These are phyloP conservation scores for Lasioglossum leucozonium DNA, from an alignment of 2,888 invertebrate genomes.

Conservation along the genomic window DNA sequence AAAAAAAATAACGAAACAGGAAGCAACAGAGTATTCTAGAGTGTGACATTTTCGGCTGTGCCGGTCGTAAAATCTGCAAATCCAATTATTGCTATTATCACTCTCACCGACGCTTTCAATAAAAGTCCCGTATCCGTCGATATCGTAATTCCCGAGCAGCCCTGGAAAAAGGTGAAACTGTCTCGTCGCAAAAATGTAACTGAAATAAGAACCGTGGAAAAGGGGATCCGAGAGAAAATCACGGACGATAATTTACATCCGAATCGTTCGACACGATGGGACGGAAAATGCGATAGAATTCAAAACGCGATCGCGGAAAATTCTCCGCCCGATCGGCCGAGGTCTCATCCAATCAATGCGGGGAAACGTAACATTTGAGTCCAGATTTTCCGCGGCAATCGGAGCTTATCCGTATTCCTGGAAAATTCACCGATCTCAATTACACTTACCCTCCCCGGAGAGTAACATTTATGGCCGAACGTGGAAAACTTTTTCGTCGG, in stretches of 20 bases:
- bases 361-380: conserved; percentile 11
- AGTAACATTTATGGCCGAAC: conserved; percentile 18
- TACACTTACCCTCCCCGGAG: conserved; percentile 23
- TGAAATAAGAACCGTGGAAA: background rate
- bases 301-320: conserved; percentile 52
- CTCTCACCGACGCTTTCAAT: background rate
- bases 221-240: conserved; percentile 14
- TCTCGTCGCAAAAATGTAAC: background rate
- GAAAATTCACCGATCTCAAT: conserved; percentile 48
- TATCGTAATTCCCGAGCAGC: background rate
- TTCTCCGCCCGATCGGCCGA: conserved; percentile 31
- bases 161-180: background rate
- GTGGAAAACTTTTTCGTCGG: conserved; percentile 11
- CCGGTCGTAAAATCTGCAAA: background rate
- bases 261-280: conserved; percentile 43
- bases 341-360: conserved; percentile 42
- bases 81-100: conserved; percentile 4
- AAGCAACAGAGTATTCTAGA: background rate
- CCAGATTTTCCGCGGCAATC: conserved; percentile 24
- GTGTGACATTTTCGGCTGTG: background rate
- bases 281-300: conserved; percentile 50
- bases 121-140: background rate
- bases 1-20: background rate
- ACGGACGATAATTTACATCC: conserved; percentile 45
- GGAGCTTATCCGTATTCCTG: conserved; percentile 41